Percentiles rank a stretch among this genome's conserved stretches.
Conservation (phyloP, 2,888 invertebrate species). For the Gymnosoma rotundatum region DNA sequence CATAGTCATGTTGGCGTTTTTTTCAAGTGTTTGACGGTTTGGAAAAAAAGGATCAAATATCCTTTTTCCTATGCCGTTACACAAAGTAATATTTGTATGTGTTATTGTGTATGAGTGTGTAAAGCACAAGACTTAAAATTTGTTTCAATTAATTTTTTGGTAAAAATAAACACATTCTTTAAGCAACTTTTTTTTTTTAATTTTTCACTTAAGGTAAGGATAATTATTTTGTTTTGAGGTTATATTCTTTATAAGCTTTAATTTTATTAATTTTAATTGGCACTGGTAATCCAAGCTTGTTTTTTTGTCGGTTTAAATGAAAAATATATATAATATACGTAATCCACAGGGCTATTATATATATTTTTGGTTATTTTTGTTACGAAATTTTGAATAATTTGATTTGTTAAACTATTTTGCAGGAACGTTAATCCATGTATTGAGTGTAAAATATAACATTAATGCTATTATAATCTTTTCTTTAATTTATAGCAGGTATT, state of each 20-base stretch:
- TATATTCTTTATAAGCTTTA: constrained; percentile 54
- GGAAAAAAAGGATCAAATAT: constrained; percentile 50
- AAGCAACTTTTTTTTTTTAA: constrained; percentile 22
- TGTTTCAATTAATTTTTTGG: constrained; percentile 21
- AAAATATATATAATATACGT: constrained; percentile 74
- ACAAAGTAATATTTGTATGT: constrained; percentile 34
- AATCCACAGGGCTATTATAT: constrained; percentile 74
- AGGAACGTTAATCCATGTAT: constrained; percentile 81
- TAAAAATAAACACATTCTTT: constrained; percentile 56
- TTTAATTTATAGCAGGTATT: constrained; percentile 68
- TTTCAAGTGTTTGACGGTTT: constrained; percentile 25
- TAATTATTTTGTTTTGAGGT: constrained; percentile 50
- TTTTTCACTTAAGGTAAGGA: constrained; percentile 32
- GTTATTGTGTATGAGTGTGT: constrained; percentile 23
- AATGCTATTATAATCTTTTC: constrained; percentile 51
- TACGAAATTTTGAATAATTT: constrained; percentile 67
- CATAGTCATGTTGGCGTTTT: constrained; percentile 79
- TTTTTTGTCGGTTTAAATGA: constrained; percentile 32
- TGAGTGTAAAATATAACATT: constrained; percentile 70
- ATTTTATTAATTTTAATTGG: constrained; percentile 73
- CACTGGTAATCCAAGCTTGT: constrained; percentile 81
- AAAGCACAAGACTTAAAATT: constrained; percentile 29
- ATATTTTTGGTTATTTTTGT: constrained; percentile 62
- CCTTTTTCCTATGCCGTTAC: constrained; percentile 56
- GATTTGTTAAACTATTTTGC: constrained; percentile 67